These are phyloP conservation scores for Periplaneta americana DNA, from an alignment of 1,140 invertebrate genomes.

Conservation along the genomic window DNA sequence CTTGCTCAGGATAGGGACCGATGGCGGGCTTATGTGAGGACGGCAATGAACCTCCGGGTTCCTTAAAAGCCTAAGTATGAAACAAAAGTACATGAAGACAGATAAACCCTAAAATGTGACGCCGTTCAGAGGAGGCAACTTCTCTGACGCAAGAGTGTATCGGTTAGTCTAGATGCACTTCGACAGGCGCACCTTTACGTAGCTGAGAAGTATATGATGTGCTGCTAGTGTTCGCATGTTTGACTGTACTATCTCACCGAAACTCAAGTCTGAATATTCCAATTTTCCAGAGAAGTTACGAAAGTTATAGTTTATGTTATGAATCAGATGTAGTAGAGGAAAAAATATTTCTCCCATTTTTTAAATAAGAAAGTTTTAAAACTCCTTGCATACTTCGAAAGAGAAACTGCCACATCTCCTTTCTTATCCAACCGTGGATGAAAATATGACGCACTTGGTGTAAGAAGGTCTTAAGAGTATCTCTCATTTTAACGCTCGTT, in stretches of 20 bases:
- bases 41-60: no score
- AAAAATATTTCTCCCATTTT: not conserved
- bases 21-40: no score
- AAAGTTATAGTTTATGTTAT: not conserved
- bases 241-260: not conserved
- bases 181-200: not conserved
- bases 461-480: not conserved
- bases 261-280: not conserved
- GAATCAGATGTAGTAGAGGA: not conserved
- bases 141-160: not conserved
- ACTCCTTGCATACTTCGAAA: not conserved
- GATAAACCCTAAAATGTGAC: no score
- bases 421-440: not conserved
- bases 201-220: no score
- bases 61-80: no score
- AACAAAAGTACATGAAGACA: no score
- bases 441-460: not conserved
- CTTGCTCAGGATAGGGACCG: no score
- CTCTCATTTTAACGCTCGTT: no score
- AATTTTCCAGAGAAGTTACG: not conserved
- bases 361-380: not conserved
- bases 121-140: no score
- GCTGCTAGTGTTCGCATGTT: not conserved
- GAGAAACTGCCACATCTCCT: not conserved
- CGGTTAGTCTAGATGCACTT: not conserved